phyloP scores from a whole-genome alignment of 2,888 invertebrate species.

The Chrysolina americana region DNA sequence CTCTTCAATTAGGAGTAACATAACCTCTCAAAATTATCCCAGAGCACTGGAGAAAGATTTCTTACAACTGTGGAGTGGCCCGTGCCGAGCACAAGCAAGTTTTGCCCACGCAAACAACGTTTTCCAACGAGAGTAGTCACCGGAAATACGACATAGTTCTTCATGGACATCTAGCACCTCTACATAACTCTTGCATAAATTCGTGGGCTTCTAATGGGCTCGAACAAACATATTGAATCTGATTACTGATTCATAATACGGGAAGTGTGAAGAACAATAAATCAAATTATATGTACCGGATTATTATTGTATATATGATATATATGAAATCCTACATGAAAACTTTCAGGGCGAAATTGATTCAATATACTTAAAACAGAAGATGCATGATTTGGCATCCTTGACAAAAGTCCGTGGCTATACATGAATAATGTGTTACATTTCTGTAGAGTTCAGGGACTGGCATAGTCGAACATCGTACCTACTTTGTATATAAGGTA shows the following conservation, averaged over 20 bases:
- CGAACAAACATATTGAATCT: constrained; percentile 31
- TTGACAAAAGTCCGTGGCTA: background rate
- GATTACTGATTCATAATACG: constrained; percentile 42
- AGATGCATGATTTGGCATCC: background rate
- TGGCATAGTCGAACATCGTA: too few species aligned
- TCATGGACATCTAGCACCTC: constrained; percentile 48
- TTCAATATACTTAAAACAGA: background rate
- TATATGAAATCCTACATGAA: background rate
- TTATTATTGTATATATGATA: constrained; percentile 3
- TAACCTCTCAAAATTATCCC: background rate
- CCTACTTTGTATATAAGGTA: too few species aligned
- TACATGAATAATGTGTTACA: too few species aligned
- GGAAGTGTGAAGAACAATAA: constrained; percentile 14
- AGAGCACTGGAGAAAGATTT: constrained; percentile 8
- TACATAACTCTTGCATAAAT: constrained; percentile 44
- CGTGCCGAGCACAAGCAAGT: constrained; percentile 52
- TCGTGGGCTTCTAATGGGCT: constrained; percentile 45
- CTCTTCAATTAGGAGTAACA: too few species aligned
- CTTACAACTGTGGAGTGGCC: constrained; percentile 42
- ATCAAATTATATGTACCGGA: constrained; percentile 8
- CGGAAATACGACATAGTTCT: constrained; percentile 51
- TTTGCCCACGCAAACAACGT: constrained; percentile 45
- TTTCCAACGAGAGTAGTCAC: constrained; percentile 43
- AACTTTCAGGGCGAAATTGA: background rate
- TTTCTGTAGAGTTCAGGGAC: too few species aligned